Evolutionary conservation across 2,888 invertebrate species (phyloP), one percentile per base, ranked within the genome.

Genomic region (Phragmatobia fuliginosa): DNA sequence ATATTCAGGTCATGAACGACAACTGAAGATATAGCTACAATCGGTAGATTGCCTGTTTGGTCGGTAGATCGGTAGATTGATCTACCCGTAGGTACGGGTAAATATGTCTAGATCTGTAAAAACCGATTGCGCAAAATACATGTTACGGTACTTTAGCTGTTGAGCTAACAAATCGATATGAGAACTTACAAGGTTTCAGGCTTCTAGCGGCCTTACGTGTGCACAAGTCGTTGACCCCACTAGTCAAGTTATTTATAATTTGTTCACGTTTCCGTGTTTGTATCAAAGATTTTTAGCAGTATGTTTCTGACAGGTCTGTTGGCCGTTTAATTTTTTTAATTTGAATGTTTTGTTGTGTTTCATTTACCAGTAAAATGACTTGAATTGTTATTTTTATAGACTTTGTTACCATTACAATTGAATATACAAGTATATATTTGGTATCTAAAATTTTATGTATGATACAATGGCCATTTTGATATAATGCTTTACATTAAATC

Each of bases 141-240:
- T 32, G 36, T 32, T 16, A 41, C 32, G 16, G 31, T 59, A 49
- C 59, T 52, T 49, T 49, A 64, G 64, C n/a, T 25, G 59, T 59
- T 59, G 56, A 61, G 56, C 14, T 33, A 6, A 77, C 74, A 77
- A 81, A 86, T 86, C 85, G 78, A 86, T 85, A 85, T 73, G 67
- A 72, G 79, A 71, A 21, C 52, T 66, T 65, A 61, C 80, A 84
- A 58, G 86, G 87, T 66, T 86, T 86, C 87, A 66, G 66, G 77
- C 65, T 75, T 75, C 80, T 76, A 67, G 81, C 77, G 78, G 74
- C 81, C 77, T 81, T 76, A 75, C 77, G 81, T 82, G 77, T 74
- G 75, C 60, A 31, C 33, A 69, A 85, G 84, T 81, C 80, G 65
- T 73, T 82, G 80, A 83, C 83, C 33, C 45, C 52, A 25, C 18